phyloP scores from a whole-genome alignment of 2,888 invertebrate species.

The Tetragnatha montana region DNA sequence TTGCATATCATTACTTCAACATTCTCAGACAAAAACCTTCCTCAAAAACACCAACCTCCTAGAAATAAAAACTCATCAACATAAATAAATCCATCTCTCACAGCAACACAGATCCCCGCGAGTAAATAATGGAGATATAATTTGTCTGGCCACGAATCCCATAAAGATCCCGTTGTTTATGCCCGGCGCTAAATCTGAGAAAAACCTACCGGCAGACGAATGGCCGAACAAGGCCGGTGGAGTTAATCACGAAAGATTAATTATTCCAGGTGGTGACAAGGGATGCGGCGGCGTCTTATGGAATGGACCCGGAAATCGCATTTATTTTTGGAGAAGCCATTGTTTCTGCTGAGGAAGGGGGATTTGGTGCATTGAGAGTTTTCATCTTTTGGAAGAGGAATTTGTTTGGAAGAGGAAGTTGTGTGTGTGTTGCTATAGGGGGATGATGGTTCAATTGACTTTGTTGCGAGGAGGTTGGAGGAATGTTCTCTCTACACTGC shows the following conservation, averaged over 20 bases:
- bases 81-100: neutral
- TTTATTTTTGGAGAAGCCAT: constrained; percentile 29
- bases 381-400: no score
- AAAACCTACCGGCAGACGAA: constrained; percentile 51
- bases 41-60: no score
- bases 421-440: no score
- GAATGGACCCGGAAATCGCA: constrained; percentile 12
- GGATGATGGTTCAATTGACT: constrained; percentile 35
- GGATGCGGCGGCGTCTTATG: neutral
- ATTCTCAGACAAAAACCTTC: no score
- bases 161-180: constrained; percentile 60
- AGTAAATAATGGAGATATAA: constrained; percentile 65
- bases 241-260: constrained; percentile 69
- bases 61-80: neutral
- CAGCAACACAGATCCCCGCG: neutral
- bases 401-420: no score
- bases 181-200: constrained; percentile 46
- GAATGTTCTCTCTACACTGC: no score
- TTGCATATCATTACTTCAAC: no score
- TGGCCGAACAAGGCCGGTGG: constrained; percentile 39
- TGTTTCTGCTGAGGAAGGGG: no score
- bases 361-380: no score
- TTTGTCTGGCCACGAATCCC: constrained; percentile 58
- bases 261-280: constrained; percentile 58
- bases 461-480: neutral